Base-by-base conservation (phyloP, 2,888 invertebrate genomes). In the Cremastinae sp. region DNA sequence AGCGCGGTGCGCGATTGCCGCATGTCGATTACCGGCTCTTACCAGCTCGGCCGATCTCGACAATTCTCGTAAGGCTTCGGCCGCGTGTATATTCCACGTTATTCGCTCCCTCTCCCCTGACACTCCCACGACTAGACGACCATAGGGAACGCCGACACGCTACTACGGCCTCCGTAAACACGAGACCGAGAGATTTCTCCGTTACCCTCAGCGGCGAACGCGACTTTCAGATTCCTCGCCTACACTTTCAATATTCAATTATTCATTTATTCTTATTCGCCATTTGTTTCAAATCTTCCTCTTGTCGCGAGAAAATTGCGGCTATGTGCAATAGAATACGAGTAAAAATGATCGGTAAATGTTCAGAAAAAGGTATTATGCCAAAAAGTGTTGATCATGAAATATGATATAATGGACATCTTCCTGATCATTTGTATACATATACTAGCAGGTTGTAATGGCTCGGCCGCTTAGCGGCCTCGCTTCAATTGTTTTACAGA, bases 1-100 rank as follows among this genome's bases (percentile, higher is more conserved):
- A 45, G 74, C 49, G 28, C 51, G 51, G 66, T 51, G 75, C 58
- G 62, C 73, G 65, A 62, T 80, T 70, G 75, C 76, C 75, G 71
- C 81, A 79, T 78, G 78, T 81, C 80, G 75, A 80, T 73, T 76
- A 64, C 76, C 70, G 76, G 75, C 76, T 69, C 53, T 43, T 51
- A 49, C 75, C 76, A 79, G 74, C 78, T 83, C 86, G 86, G 81
- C 61, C 64, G 69, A 70, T 45, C 70, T 82, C 85, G 86, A 79
- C 43, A 51, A 7, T 20, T n/a, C 51, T 80, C 83, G 84, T 69
- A 28, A 71, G 41, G 70, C 75, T 79, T 77, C 75, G 75, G 45
- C 14, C 9, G 18, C n/a, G n/a, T 37, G 43, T 39, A 9, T 43
- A 22, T 16, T 39, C 58, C 55, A 16, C 28, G 16, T 16, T 10